Percentiles rank a stretch among this genome's conserved stretches.
Conservation (phyloP, 2,888 invertebrate genomes). For the Drosophila phalerata region DNA sequence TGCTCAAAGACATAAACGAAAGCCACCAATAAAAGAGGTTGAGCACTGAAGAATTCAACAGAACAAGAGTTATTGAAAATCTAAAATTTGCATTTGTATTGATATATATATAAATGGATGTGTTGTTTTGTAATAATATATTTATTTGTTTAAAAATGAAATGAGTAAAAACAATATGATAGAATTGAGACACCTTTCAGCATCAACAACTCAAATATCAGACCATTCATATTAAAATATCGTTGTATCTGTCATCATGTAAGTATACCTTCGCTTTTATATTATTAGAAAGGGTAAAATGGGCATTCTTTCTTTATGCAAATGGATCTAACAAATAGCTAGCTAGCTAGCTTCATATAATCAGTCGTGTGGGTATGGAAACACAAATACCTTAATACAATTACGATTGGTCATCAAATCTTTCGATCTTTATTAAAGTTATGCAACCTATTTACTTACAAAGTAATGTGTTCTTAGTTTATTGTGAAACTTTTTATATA, state of each 20-base stretch:
- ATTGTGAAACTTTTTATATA: not conserved
- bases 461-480: not conserved
- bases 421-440: not conserved
- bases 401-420: too few relatives aligned
- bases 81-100: conserved; percentile 24
- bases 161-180: conserved; percentile 26
- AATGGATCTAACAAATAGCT: not conserved
- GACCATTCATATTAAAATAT: not conserved
- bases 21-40: conserved; percentile 14
- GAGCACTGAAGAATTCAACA: conserved; percentile 9
- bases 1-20: conserved; percentile 10
- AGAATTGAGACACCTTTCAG: not conserved
- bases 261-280: not conserved
- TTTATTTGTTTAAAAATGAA: conserved; percentile 1
- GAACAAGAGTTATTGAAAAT: conserved; percentile 7
- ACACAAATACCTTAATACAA: too few relatives aligned
- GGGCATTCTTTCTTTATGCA: not conserved
- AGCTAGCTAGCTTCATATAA: too few relatives aligned
- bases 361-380: too few relatives aligned
- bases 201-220: not conserved
- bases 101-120: conserved; percentile 8
- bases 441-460: not conserved
- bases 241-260: not conserved
- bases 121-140: conserved; percentile 9
- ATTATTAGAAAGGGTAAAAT: not conserved